Evolutionary conservation across 2,113 vertebrate species (phyloP).

Genomic region (Suncus etruscus): DNA sequence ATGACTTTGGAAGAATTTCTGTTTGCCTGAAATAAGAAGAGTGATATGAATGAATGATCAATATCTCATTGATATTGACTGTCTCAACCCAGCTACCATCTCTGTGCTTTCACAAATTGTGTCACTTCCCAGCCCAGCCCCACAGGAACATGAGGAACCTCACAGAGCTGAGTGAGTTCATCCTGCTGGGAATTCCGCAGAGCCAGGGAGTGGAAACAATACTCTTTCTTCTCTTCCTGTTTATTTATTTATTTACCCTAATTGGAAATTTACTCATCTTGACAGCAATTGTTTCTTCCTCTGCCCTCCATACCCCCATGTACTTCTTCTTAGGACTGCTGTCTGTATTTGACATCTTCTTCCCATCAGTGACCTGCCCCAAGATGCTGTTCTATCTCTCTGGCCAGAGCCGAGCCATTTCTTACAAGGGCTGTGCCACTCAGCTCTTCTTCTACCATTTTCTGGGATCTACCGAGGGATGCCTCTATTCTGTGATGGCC

Average conservation of each 20-base stretch:
- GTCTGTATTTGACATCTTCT: slow-evolving; percentile 65
- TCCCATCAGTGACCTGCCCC: slow-evolving; percentile 73
- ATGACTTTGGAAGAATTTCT: no score
- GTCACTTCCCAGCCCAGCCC: background rate
- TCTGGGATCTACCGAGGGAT: slow-evolving; percentile 60
- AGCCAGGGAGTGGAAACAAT: slow-evolving; percentile 40
- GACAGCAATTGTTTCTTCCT: slow-evolving; percentile 40
- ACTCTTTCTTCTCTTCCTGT: slow-evolving; percentile 57
- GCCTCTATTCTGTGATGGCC: slow-evolving; percentile 76
- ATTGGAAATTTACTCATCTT: slow-evolving; percentile 77
- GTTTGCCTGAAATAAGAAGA: no score
- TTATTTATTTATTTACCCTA: slow-evolving; percentile 68
- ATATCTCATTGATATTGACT: no score
- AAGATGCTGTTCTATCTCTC: slow-evolving; percentile 73
- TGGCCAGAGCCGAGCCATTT: slow-evolving; percentile 55
- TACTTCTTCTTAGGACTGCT: slow-evolving; percentile 80
- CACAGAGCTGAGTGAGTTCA: slow-evolving; percentile 67
- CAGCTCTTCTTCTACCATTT: slow-evolving; percentile 78
- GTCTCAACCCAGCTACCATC: no score
- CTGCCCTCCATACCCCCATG: slow-evolving; percentile 68
- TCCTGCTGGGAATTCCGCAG: slow-evolving; percentile 74
- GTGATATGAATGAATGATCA: no score
- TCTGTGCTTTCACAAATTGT: background rate
- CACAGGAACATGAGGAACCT: slow-evolving; percentile 52
- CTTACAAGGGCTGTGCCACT: slow-evolving; percentile 48